These are phyloP conservation scores for Lithobates sylvaticus DNA, from an alignment of 2,797 vertebrate genomes.

Conservation along the genomic window DNA sequence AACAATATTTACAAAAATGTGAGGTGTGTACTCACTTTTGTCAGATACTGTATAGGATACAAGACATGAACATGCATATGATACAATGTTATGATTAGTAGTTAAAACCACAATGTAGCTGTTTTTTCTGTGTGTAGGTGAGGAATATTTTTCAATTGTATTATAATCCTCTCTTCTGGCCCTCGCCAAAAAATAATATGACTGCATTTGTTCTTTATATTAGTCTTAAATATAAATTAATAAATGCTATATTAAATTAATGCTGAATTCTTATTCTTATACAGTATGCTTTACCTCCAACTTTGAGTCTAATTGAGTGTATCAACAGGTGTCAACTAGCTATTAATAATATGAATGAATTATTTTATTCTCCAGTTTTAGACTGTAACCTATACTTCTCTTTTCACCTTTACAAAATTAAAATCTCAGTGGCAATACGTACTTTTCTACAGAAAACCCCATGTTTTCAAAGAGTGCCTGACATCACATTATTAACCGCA, in stretches of 20 bases:
- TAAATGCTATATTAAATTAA: constrained; percentile 4
- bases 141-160: too few species aligned
- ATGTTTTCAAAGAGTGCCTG: background rate
- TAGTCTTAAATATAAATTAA: background rate
- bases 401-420: constrained; percentile 31
- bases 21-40: too few species aligned
- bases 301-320: background rate
- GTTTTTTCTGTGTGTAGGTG: too few species aligned
- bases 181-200: too few species aligned
- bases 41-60: too few species aligned
- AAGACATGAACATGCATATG: too few species aligned
- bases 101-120: too few species aligned
- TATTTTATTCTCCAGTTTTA: constrained; percentile 25
- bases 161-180: too few species aligned
- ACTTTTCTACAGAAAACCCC: constrained; percentile 4
- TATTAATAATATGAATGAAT: constrained; percentile 36
- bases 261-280: background rate
- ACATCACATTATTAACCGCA: background rate
- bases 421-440: constrained; percentile 12
- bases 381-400: background rate
- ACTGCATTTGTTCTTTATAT: background rate
- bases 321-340: constrained; percentile 30
- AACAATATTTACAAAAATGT: too few species aligned
- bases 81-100: too few species aligned
- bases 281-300: constrained; percentile 5